phyloP scores from a whole-genome alignment of 2,797 vertebrate species.

The Rhinogobio ventralis region DNA sequence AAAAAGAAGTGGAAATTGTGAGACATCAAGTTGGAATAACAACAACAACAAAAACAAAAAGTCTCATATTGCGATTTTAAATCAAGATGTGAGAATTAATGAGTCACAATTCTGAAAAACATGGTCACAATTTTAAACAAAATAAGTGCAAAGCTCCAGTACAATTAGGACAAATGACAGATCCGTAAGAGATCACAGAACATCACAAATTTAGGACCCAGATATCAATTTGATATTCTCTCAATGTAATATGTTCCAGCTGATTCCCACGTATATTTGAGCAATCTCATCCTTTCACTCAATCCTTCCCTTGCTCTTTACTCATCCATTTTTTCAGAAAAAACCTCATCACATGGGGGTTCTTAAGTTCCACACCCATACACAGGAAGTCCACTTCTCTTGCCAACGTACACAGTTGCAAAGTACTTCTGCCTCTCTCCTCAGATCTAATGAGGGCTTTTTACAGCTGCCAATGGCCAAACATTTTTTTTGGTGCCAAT shows the following conservation, averaged over 20 bases:
- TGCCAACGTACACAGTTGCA: constrained; percentile 8
- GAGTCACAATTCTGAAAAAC: neutral
- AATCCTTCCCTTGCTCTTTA: constrained; percentile 6
- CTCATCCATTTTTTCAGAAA: constrained; percentile 11
- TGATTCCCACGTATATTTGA: neutral
- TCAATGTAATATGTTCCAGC: neutral
- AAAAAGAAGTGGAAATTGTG: neutral
- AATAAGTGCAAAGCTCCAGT: neutral
- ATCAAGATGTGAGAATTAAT: neutral
- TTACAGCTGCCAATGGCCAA: neutral
- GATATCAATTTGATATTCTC: neutral
- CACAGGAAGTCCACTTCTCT: constrained; percentile 30
- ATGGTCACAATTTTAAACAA: neutral
- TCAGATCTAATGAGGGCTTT: constrained; percentile 31
- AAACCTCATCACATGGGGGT: constrained; percentile 25
- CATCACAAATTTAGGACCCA: too few relatives aligned
- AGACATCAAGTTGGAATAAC: neutral
- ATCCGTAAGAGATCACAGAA: neutral
- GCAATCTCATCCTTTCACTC: constrained; percentile 15
- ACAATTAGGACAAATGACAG: neutral
- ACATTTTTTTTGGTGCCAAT: neutral
- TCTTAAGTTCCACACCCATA: constrained; percentile 20
- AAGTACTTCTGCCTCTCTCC: neutral
- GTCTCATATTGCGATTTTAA: neutral
- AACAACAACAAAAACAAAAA: neutral